A percentile compares a stretch with the other conserved stretches of the same genome.
phyloP scores from a whole-genome alignment of 2,888 invertebrate species.

The Dinocampus coccinellae region DNA sequence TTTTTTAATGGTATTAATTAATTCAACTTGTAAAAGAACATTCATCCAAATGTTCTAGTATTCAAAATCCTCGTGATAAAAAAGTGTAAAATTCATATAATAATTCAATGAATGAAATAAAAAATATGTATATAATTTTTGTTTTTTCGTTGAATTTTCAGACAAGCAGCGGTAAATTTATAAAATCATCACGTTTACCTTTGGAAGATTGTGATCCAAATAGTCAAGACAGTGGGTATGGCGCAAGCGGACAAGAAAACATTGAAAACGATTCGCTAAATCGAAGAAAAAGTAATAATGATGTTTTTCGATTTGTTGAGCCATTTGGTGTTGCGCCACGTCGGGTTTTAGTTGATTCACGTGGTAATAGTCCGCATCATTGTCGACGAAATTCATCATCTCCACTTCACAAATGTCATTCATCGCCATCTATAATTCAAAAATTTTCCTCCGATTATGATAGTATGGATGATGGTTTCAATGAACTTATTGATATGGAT shows the following conservation, averaged over 20 bases:
- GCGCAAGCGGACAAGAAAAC: conserved; percentile 64
- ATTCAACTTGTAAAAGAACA: background rate
- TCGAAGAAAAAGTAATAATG: conserved; percentile 36
- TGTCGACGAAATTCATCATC: conserved; percentile 54
- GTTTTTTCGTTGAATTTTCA: conserved; percentile 38
- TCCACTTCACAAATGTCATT: conserved; percentile 45
- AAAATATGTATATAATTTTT: conserved; percentile 9
- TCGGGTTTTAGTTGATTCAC: conserved; percentile 57
- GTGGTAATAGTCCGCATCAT: conserved; percentile 42
- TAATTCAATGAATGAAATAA: background rate
- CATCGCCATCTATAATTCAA: conserved; percentile 62
- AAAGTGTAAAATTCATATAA: background rate
- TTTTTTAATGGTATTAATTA: background rate
- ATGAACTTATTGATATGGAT: conserved; percentile 76
- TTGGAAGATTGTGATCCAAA: conserved; percentile 72
- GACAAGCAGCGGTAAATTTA: conserved; percentile 38
- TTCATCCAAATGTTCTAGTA: background rate
- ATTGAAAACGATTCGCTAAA: conserved; percentile 46
- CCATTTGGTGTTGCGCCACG: conserved; percentile 68
- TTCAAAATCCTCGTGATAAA: background rate
- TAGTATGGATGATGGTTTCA: conserved; percentile 77
- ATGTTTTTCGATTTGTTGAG: conserved; percentile 65
- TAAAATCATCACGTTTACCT: conserved; percentile 61
- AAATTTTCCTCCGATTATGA: conserved; percentile 73
- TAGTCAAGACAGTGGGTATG: conserved; percentile 75